Evolutionary conservation across 2,797 vertebrate genomes (phyloP).

Genomic region (Siniperca undulata): DNA sequence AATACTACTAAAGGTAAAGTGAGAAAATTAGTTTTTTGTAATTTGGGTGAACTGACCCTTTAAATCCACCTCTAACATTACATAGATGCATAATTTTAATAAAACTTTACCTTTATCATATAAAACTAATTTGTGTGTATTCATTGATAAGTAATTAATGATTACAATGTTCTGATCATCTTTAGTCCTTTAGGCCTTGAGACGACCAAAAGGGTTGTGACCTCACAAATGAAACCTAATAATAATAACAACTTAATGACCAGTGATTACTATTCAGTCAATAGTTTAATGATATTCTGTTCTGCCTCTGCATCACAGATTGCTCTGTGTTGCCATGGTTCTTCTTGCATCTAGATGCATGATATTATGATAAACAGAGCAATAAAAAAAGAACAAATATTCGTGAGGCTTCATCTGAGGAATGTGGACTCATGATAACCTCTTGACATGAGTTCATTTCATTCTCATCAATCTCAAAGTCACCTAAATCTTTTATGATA

Average conservation of each 20-base stretch:
- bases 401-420: background rate
- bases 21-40: background rate
- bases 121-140: background rate
- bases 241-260: background rate
- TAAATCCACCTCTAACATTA: background rate
- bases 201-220: background rate
- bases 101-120: background rate
- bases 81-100: background rate
- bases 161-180: background rate
- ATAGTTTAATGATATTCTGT: background rate
- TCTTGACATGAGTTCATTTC: constrained; percentile 56
- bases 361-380: background rate
- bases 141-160: background rate
- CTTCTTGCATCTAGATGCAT: constrained; percentile 10
- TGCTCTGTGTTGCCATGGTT: constrained; percentile 41
- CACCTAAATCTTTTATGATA: constrained; percentile 48
- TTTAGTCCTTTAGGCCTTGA: background rate
- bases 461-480: constrained; percentile 49
- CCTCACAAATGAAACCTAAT: background rate
- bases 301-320: constrained; percentile 15
- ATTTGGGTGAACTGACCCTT: background rate
- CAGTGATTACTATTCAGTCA: background rate
- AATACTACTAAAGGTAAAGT: background rate
- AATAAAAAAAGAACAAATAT: constrained; percentile 7
- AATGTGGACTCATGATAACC: constrained; percentile 35